These are phyloP conservation scores for Mohoua ochrocephala DNA, from an alignment of 2,113 vertebrate genomes.

Conservation along the genomic window DNA sequence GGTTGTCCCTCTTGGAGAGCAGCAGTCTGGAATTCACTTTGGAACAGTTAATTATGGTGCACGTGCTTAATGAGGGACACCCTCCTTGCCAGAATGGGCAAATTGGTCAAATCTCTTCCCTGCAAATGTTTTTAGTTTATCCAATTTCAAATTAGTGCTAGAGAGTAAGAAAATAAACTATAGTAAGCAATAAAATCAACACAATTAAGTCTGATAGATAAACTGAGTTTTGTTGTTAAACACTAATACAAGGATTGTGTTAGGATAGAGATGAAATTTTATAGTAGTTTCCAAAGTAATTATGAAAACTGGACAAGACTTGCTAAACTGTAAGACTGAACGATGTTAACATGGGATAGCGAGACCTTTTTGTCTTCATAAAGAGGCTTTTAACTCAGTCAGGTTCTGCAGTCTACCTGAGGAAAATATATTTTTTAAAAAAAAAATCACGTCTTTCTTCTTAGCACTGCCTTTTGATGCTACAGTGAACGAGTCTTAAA, in stretches of 20 bases:
- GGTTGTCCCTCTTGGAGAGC: background rate
- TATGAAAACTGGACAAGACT: background rate
- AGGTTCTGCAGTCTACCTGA: background rate
- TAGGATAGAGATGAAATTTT: background rate
- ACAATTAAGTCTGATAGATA: background rate
- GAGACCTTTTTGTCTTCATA: background rate
- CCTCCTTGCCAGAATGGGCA: background rate
- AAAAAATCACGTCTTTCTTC: background rate
- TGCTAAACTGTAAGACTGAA: background rate
- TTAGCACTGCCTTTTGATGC: slow-evolving; percentile 23
- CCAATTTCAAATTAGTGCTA: background rate
- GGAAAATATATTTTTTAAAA: background rate
- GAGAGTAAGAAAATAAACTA: background rate
- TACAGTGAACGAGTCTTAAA: background rate
- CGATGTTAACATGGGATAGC: background rate
- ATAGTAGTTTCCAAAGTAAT: background rate
- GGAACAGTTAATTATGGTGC: background rate
- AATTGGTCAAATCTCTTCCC: background rate
- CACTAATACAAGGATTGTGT: background rate
- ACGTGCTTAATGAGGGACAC: background rate
- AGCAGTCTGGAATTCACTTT: background rate
- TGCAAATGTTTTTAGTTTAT: background rate
- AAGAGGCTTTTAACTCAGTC: background rate
- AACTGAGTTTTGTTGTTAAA: background rate
- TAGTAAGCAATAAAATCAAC: slow-evolving; percentile 13